These are phyloP conservation scores for human (Homo sapiens) DNA, from an alignment of 2,113 vertebrate species.

Conservation along the genomic window GRCh38 chr4:140910001-140910500, in stretches of 20 bases:
- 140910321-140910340: slow-evolving; percentile 15
- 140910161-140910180: slow-evolving; percentile 1
- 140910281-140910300: background rate
- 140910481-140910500: background rate
- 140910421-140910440: background rate
- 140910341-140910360: background rate
- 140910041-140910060: background rate
- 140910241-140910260: background rate
- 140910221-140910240: background rate
- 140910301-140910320: background rate
- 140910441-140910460: background rate
- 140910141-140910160: background rate
- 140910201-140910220: background rate
- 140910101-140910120: background rate
- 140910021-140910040: background rate
- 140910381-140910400: background rate
- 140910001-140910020: background rate
- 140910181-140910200: background rate
- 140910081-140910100: background rate
- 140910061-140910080: background rate
- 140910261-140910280: background rate
- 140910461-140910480: background rate
- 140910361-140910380: slow-evolving; percentile 26
- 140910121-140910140: slow-evolving; percentile 17
- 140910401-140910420: background rate